Base-by-base conservation (phyloP, 2,888 invertebrate species). In the Carterocephalus palaemon region DNA sequence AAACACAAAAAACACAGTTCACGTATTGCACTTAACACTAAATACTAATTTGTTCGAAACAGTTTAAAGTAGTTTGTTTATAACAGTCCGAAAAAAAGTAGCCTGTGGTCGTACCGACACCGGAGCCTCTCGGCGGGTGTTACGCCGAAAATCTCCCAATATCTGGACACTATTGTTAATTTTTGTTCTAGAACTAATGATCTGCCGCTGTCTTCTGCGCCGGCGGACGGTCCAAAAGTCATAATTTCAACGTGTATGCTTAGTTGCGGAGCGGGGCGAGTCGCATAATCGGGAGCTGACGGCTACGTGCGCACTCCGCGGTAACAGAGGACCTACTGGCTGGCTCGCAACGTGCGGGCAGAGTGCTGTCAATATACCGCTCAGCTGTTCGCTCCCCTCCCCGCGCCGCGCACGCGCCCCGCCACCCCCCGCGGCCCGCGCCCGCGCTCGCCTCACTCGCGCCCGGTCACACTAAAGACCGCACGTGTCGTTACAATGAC, bases 341-440 rank as follows among this genome's bases (percentile, higher is more conserved):
- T 67, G 67, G 68, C 62, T 65, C 82, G 80, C 77, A 83, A 80
- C 80, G 81, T 87, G 89, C 84, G 52, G 60, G 67, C 68, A 70
- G 75, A 78, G 86, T 86, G 85, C 88, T 89, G 89, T 90, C 89
- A 41, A 41, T 41, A 88, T 85, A 81, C 74, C 81, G 82, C 87
- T 89, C 89, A 89, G 89, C 89, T 89, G 89, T 88, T 88, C 76
- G 67, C 70, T 70, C 68, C 75, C 62, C 66, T 72, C 64, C 72
- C 72, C 71, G 65, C 64, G 65, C 74, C 70, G 78, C 71, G 68
- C 62, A 58, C 59, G 66, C 71, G 62, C 64, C 63, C 70, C 72
- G 60, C 68, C 50, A 65, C 64, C 67, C 73, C 55, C 59, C 45
- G 42, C 39, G 39, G 42, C 38, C 26, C 51, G 36, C 59, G 57